Percentiles rank a stretch among this genome's conserved stretches.
Conservation (phyloP, 2,888 invertebrate species). For the Stramonita haemastoma region DNA sequence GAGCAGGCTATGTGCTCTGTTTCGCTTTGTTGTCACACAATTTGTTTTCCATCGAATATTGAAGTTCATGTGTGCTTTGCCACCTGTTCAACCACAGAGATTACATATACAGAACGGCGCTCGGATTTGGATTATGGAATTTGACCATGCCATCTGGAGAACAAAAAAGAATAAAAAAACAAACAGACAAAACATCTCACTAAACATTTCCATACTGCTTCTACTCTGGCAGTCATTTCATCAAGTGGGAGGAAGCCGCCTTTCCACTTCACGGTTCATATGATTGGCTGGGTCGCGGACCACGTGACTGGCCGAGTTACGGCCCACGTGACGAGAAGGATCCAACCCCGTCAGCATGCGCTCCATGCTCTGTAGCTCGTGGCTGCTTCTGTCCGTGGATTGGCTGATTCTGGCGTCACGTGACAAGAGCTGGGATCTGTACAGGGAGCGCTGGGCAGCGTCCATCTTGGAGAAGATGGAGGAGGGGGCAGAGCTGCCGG, state of each 20-base stretch:
- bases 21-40: no score
- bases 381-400: slow-evolving; percentile 67
- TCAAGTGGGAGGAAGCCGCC: background rate
- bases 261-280: background rate
- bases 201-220: background rate
- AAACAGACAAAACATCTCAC: background rate
- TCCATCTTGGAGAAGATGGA: background rate
- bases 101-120: no score
- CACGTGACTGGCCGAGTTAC: slow-evolving; percentile 11
- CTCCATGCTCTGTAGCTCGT: slow-evolving; percentile 96
- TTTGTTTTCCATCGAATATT: no score
- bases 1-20: no score
- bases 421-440: background rate
- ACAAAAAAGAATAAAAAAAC: no score
- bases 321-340: slow-evolving; percentile 78
- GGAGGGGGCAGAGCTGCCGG: background rate
- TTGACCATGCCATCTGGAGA: no score
- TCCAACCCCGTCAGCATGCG: slow-evolving; percentile 98
- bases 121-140: no score
- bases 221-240: background rate
- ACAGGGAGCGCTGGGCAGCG: background rate
- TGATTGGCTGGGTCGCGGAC: background rate
- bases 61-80: no score
- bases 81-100: no score
- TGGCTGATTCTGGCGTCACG: slow-evolving; percentile 6